Evolutionary conservation across 2,888 invertebrate species (phyloP).

Genomic region (Leptopilina syphax): DNA sequence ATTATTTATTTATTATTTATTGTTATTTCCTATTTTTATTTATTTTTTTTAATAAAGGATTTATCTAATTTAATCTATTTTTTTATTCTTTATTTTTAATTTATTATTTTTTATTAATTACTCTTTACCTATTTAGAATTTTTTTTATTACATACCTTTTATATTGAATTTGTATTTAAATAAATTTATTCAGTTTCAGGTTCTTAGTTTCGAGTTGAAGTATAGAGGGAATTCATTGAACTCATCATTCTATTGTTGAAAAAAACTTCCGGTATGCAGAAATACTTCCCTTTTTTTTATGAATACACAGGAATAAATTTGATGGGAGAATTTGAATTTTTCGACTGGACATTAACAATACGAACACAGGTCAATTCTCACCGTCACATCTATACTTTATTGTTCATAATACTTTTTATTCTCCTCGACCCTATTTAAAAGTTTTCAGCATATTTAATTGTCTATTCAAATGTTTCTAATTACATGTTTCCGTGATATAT

Average conservation of each 20-base stretch:
- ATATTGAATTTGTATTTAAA: not conserved
- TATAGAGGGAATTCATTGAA: not conserved
- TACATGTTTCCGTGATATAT: conserved; percentile 16
- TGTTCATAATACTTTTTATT: conserved; percentile 23
- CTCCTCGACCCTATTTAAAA: conserved; percentile 35
- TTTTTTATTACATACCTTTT: not conserved
- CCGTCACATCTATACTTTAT: conserved; percentile 2
- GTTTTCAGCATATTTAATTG: conserved; percentile 23
- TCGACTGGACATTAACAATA: conserved; percentile 18
- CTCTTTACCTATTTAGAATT: not conserved
- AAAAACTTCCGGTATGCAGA: conserved; percentile 9
- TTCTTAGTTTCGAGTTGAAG: not conserved
- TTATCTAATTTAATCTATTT: not conserved
- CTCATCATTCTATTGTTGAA: not conserved
- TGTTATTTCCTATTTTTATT: too few relatives aligned
- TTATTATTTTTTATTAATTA: not conserved
- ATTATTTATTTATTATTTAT: not conserved
- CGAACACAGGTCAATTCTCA: conserved; percentile 11
- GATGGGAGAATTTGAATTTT: conserved; percentile 15
- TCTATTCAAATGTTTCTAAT: conserved; percentile 19
- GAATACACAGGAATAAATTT: too few relatives aligned
- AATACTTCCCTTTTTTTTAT: conserved; percentile 7
- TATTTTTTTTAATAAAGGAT: too few relatives aligned
- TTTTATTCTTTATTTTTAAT: not conserved
- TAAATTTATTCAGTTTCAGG: not conserved